phyloP scores from a whole-genome alignment of 2,797 vertebrate genomes.

The Sebastiscus tertius region DNA sequence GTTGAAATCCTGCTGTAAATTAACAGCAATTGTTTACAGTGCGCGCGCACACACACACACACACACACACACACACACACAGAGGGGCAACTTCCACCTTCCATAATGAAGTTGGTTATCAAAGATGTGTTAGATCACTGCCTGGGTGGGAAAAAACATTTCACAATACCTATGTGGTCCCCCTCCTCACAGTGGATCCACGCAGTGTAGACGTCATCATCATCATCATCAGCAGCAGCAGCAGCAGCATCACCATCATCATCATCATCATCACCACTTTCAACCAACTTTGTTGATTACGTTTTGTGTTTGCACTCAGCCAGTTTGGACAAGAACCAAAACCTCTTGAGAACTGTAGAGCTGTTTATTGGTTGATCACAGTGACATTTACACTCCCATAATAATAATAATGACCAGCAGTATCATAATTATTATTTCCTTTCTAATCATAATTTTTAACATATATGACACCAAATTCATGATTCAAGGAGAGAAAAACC shows the following conservation, averaged over 20 bases:
- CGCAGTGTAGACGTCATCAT: slow-evolving; percentile 24
- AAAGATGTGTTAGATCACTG: slow-evolving; percentile 24
- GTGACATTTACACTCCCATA: not conserved
- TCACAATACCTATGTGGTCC: not conserved
- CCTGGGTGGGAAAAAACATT: slow-evolving; percentile 19
- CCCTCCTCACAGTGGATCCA: slow-evolving; percentile 1
- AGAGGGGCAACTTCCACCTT: slow-evolving; percentile 57
- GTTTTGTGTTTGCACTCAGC: not conserved
- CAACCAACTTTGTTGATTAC: slow-evolving; percentile 21
- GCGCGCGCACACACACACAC: not conserved
- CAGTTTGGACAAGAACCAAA: not conserved
- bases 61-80: not conserved
- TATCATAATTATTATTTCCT: not conserved
- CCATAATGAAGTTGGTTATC: slow-evolving; percentile 49
- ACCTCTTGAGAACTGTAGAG: not conserved
- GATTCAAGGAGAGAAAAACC: not conserved
- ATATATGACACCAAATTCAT: not conserved
- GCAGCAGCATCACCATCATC: not conserved
- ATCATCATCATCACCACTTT: slow-evolving; percentile 19
- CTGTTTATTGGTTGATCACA: not conserved
- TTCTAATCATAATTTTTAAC: not conserved
- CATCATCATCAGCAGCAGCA: not conserved
- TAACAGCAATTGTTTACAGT: too few species aligned
- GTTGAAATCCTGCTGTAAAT: too few species aligned
- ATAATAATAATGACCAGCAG: not conserved